A percentile compares a stretch with the other conserved stretches of the same genome.
phyloP scores from a whole-genome alignment of 2,113 vertebrate species.

The Tapirus terrestris region DNA sequence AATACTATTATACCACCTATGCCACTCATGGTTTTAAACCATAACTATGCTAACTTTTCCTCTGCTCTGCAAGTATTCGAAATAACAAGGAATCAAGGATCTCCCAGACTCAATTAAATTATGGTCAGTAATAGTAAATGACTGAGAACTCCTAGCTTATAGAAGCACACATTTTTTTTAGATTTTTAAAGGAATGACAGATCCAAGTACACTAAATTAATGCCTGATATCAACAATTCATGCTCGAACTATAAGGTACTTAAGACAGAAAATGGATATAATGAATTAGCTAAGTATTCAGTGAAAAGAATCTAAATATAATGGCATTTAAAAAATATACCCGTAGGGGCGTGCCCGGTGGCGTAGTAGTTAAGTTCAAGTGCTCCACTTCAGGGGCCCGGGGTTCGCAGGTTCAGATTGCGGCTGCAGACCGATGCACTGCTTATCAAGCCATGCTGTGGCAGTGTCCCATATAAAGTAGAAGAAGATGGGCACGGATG shows the following conservation, averaged over 20 bases:
- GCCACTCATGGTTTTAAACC: conserved; percentile 27
- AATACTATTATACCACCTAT: background rate
- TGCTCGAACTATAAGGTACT: background rate
- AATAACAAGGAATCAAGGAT: conserved; percentile 24
- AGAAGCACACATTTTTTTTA: background rate
- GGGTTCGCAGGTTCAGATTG: too few relatives aligned
- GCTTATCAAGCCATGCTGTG: too few relatives aligned
- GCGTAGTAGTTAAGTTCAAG: too few relatives aligned
- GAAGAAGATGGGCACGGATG: too few relatives aligned
- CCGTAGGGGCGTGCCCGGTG: background rate
- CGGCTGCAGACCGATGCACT: too few relatives aligned
- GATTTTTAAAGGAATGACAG: conserved; percentile 53
- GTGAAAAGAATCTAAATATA: conserved; percentile 22
- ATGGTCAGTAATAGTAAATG: background rate
- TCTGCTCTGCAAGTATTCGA: conserved; percentile 31
- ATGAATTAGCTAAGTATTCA: conserved; percentile 6
- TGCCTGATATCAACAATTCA: background rate
- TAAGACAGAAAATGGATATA: conserved; percentile 1
- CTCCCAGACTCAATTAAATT: background rate
- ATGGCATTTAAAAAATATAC: conserved; percentile 36
- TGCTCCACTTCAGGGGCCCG: too few relatives aligned
- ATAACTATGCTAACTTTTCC: conserved; percentile 20
- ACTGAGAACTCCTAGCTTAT: background rate
- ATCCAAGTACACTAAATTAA: conserved; percentile 47
- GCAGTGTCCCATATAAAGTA: too few relatives aligned